These are phyloP conservation scores for Astur gentilis DNA, from an alignment of 2,113 vertebrate genomes.

Conservation along the genomic window DNA sequence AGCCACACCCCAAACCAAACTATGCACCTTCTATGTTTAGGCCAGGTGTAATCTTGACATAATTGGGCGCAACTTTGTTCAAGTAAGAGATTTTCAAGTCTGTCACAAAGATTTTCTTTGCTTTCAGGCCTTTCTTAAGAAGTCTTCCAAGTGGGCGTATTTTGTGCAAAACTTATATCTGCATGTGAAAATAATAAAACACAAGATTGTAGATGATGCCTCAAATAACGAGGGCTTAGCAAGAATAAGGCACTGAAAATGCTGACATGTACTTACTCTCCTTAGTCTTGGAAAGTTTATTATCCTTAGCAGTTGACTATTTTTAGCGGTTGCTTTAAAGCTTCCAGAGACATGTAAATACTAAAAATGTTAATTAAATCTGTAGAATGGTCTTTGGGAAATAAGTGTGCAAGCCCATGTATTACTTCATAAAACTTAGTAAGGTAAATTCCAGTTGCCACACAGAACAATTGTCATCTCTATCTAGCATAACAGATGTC, in stretches of 20 bases:
- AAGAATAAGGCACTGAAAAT: neutral
- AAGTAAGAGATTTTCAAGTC: neutral
- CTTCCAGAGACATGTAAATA: neutral
- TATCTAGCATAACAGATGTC: neutral
- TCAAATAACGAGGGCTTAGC: neutral
- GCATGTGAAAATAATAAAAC: neutral
- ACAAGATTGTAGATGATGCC: neutral
- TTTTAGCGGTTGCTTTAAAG: neutral
- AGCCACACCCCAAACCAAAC: neutral
- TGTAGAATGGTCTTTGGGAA: neutral
- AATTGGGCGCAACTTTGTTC: neutral
- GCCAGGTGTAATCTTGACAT: neutral
- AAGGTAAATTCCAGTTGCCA: neutral
- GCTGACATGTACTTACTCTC: neutral
- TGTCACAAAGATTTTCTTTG: neutral
- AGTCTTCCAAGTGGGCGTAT: neutral
- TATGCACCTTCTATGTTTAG: accelerated
- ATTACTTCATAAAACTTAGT: neutral
- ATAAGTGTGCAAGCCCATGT: neutral
- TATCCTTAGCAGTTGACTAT: neutral
- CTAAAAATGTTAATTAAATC: neutral
- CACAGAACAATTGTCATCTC: neutral
- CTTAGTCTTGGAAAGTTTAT: neutral
- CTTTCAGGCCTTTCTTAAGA: neutral
- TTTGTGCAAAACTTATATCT: neutral